Base-by-base conservation (phyloP, 2,888 invertebrate genomes). In the Amorpha juglandis region DNA sequence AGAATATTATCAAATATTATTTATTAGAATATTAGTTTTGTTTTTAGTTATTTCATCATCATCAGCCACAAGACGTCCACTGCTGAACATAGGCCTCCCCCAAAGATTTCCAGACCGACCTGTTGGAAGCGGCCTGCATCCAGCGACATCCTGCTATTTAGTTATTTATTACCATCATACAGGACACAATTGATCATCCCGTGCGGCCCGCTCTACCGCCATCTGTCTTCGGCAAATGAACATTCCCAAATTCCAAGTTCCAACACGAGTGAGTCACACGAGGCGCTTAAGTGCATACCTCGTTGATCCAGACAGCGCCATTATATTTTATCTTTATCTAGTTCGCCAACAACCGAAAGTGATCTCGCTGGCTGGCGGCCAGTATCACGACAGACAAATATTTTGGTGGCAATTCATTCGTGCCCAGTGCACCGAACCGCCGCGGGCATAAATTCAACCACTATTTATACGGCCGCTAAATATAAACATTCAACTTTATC, bases 371-470 rank as follows among this genome's bases (percentile, higher is more conserved):
- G 93, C 91, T 70, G 62, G 66, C 64, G 63, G 89, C 92, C 93
- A 93, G 84, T 77, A 78, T 73, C 80, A 85, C 88, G 88, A 88
- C 89, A 90, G 91, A 92, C 91, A 87, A 91, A 92, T 90, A 90
- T 92, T 91, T 91, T 86, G 84, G 83, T 82, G 87, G 76, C 86
- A 88, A 91, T 89, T 86, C 89, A 90, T 91, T 86, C 80, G 84
- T 76, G 82, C 86, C 78, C 81, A 74, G 73, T 77, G 79, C 80
- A 80, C 74, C 76, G 78, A 74, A 69, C 83, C 74, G 70, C 74
- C 71, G 67, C 78, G 80, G 79, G 78, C 81, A 86, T 88, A 88
- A 87, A 91, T 89, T 85, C 83, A 75, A 77, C 72, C 75, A 85
- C 83, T 90, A 88, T 91, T 90, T 90, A 90, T 88, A 86, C 77